Percentiles rank a stretch among this genome's conserved stretches.
These are phyloP conservation scores for Hypocryptadius cinnamomeus DNA, from an alignment of 2,113 vertebrate species.

Conservation along the genomic window DNA sequence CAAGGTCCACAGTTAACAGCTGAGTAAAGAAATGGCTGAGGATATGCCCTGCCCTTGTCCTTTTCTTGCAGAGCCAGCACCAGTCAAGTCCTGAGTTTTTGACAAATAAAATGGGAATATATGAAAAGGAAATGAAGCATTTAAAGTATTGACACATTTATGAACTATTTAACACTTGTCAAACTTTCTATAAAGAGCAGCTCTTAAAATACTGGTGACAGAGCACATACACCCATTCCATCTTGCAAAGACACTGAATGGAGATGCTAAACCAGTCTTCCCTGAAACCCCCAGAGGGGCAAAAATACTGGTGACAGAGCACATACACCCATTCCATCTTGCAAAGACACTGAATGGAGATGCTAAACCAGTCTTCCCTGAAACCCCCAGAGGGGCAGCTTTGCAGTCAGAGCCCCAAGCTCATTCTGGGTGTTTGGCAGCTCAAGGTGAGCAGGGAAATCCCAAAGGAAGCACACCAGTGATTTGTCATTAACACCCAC, in stretches of 20 bases:
- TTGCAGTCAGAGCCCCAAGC: background rate
- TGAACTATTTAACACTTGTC: background rate
- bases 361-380: background rate
- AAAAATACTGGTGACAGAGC: background rate
- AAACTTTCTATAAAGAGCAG: background rate
- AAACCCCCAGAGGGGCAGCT: background rate
- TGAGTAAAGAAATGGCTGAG: background rate
- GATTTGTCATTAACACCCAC: background rate
- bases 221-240: background rate
- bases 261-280: background rate
- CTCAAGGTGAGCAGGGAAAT: background rate
- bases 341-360: background rate
- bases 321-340: background rate
- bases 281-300: no score
- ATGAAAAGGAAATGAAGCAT: background rate
- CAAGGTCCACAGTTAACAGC: background rate
- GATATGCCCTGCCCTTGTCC: background rate
- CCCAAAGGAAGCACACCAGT: background rate
- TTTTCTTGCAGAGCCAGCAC: background rate
- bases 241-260: background rate
- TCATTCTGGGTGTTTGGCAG: background rate
- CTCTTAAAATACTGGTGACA: background rate
- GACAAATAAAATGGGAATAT: background rate
- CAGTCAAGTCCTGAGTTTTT: background rate
- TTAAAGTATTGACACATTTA: background rate